These are phyloP conservation scores for Cebus imitator DNA, from an alignment of 2,113 vertebrate species.

Conservation along the genomic window DNA sequence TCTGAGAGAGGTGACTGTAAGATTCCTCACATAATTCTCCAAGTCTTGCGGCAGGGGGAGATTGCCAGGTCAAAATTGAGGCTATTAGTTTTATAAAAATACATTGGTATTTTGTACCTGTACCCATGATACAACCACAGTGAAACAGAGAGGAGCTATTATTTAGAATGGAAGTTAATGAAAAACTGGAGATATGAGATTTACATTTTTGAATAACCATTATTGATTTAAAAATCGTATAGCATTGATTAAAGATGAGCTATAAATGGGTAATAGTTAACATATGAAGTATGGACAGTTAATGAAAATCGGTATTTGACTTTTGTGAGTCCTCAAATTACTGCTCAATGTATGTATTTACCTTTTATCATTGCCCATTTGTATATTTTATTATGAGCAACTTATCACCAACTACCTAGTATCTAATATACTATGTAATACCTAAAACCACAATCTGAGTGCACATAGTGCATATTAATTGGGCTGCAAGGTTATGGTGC, in stretches of 20 bases:
- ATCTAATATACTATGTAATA: neutral
- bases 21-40: neutral
- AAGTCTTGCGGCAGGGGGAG: neutral
- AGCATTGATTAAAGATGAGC: neutral
- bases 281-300: neutral
- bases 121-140: neutral
- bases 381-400: neutral
- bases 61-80: neutral
- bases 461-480: neutral
- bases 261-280: neutral
- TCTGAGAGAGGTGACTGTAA: neutral
- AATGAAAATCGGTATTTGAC: neutral
- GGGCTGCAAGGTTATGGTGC: neutral
- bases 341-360: neutral
- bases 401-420: neutral
- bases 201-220: neutral
- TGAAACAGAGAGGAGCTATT: neutral
- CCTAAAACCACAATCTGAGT: neutral
- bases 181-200: neutral
- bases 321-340: neutral
- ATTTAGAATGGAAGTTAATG: neutral
- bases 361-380: neutral
- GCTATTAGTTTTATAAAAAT: neutral
- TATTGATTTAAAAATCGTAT: neutral
- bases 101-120: neutral